phyloP scores from a whole-genome alignment of 2,888 invertebrate genomes.

The Chrysotoxum bicinctum region DNA sequence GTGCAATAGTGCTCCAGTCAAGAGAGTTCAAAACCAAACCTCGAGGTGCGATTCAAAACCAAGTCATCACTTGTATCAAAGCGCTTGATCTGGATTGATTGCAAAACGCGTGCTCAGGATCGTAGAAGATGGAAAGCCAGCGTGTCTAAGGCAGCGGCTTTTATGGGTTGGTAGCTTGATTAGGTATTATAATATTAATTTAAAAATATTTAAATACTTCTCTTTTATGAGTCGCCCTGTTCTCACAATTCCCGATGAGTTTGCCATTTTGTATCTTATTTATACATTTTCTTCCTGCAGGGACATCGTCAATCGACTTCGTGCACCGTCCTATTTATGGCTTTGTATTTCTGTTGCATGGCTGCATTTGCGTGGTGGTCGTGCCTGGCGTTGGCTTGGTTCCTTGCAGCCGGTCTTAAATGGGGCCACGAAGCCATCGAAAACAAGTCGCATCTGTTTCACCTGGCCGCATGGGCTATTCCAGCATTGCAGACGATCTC shows the following conservation, averaged over 20 bases:
- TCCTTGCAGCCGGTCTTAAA: conserved; percentile 96
- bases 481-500: conserved; percentile 98
- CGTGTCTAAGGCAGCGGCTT: too few relatives aligned
- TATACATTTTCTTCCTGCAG: conserved; percentile 74
- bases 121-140: too few relatives aligned
- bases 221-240: background rate
- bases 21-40: too few relatives aligned
- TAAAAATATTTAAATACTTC: too few relatives aligned
- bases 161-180: too few relatives aligned
- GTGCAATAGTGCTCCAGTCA: too few relatives aligned
- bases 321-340: conserved; percentile 97
- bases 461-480: conserved; percentile 98
- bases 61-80: too few relatives aligned
- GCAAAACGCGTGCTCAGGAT: too few relatives aligned
- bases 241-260: background rate
- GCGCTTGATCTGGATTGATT: too few relatives aligned
- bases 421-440: conserved; percentile 99
- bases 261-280: conserved; percentile 4
- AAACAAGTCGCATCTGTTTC: conserved; percentile 98
- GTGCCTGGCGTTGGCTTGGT: conserved; percentile 97
- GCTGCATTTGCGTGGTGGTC: conserved; percentile 99
- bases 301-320: conserved; percentile 82
- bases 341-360: conserved; percentile 97
- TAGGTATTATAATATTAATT: too few relatives aligned
- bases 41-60: too few relatives aligned